A percentile compares a stretch with the other conserved stretches of the same genome.
phyloP scores from a whole-genome alignment of 2,797 vertebrate genomes.

The Lacerta bilineata region DNA sequence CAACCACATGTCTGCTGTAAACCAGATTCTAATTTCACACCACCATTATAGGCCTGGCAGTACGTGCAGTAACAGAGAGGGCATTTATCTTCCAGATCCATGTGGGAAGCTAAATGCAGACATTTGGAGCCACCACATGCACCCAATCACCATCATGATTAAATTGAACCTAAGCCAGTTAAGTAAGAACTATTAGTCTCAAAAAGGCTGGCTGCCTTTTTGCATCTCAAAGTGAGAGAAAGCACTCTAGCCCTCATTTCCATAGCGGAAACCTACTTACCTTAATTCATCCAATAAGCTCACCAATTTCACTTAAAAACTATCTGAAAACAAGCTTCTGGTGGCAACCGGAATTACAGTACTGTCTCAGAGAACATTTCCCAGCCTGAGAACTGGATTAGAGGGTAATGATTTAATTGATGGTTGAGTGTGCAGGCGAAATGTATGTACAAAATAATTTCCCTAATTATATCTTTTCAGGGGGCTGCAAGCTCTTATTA shows the following conservation, averaged over 20 bases:
- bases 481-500: conserved; percentile 73
- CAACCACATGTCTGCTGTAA: neutral
- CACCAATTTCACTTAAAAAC: conserved; percentile 68
- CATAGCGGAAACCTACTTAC: neutral
- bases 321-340: conserved; percentile 68
- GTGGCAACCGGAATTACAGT: conserved; percentile 69
- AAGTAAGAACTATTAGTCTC: conserved; percentile 10
- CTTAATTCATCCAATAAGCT: conserved; percentile 50
- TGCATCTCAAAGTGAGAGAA: conserved; percentile 26
- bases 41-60: neutral
- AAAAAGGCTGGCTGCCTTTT: neutral
- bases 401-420: conserved; percentile 81
- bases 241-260: conserved; percentile 27
- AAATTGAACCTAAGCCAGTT: conserved; percentile 3
- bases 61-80: too few relatives aligned
- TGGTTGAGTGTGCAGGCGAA: conserved; percentile 73
- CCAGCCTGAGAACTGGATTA: conserved; percentile 69
- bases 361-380: conserved; percentile 71
- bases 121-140: neutral
- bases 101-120: neutral
- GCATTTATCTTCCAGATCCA: neutral
- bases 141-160: neutral
- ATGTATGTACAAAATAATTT: conserved; percentile 72
- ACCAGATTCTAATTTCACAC: neutral
- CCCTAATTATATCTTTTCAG: conserved; percentile 77